Conservation (phyloP, 2,113 vertebrate genomes). For the Trichomycterus rosablanca region DNA sequence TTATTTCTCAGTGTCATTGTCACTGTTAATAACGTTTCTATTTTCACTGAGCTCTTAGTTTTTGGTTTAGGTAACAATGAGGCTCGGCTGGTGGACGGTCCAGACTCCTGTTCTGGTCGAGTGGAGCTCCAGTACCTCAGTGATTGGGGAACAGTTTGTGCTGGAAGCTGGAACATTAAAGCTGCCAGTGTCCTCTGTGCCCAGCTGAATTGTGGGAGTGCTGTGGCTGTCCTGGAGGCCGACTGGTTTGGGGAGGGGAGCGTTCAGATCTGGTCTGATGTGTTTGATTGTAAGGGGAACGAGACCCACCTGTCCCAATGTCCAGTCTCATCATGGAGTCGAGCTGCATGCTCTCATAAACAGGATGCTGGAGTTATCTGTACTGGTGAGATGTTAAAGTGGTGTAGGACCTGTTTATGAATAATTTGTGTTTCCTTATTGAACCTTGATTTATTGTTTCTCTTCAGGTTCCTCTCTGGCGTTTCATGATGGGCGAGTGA, state of each 20-base stretch:
- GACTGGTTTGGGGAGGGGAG: constrained; percentile 38
- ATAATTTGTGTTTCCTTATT: too few relatives aligned
- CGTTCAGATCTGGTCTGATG: constrained; percentile 40
- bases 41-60: not conserved
- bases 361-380: constrained; percentile 39
- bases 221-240: constrained; percentile 31
- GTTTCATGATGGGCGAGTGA: constrained; percentile 25
- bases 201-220: constrained; percentile 44
- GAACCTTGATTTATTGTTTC: not conserved
- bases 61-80: constrained; percentile 2
- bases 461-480: constrained; percentile 28
- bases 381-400: constrained; percentile 21
- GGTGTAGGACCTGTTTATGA: not conserved
- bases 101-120: constrained; percentile 37
- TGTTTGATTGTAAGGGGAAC: constrained; percentile 45
- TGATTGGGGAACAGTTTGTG: constrained; percentile 34
- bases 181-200: constrained; percentile 43
- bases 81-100: constrained; percentile 12
- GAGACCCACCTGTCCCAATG: constrained; percentile 43
- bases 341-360: constrained; percentile 30
- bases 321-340: constrained; percentile 28
- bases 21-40: not conserved
- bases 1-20: not conserved
- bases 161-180: constrained; percentile 38
- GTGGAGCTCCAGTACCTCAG: constrained; percentile 34